Evolutionary conservation across 2,888 invertebrate genomes (phyloP).

Genomic region (Hypena proboscidalis): DNA sequence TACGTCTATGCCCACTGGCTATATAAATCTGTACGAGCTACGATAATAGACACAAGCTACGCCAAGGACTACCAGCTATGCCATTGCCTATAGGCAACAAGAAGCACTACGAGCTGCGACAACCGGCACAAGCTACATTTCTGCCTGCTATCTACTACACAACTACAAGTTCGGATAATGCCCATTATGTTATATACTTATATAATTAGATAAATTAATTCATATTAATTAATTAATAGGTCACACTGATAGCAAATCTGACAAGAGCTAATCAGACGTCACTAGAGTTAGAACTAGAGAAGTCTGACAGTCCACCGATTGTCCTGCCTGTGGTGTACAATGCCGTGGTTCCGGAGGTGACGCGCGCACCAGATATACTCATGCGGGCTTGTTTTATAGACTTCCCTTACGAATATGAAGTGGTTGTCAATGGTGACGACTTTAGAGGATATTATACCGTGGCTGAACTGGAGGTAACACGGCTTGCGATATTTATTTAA

Average conservation of each 20-base stretch:
- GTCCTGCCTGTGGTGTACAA: constrained; percentile 80
- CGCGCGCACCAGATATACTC: constrained; percentile 77
- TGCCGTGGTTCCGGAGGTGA: constrained; percentile 79
- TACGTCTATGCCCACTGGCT: too few species aligned
- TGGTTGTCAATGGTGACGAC: constrained; percentile 75
- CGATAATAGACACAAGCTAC: too few species aligned
- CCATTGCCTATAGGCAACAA: too few species aligned
- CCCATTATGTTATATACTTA: neutral
- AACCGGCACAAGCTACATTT: too few species aligned
- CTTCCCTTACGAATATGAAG: constrained; percentile 78
- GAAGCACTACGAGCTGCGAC: too few species aligned
- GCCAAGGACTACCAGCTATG: too few species aligned
- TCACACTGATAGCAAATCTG: constrained; percentile 83
- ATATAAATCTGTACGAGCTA: too few species aligned
- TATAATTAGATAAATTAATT: neutral
- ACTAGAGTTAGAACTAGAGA: constrained; percentile 84
- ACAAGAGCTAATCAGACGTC: constrained; percentile 73
- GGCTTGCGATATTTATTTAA: too few species aligned
- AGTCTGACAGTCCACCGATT: constrained; percentile 83
- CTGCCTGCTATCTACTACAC: too few species aligned
- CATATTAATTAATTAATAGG: constrained; percentile 55
- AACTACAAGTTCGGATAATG: too few species aligned
- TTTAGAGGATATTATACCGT: constrained; percentile 68
- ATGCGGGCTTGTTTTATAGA: constrained; percentile 86
- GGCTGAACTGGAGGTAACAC: constrained; percentile 38